phyloP scores from a whole-genome alignment of 2,797 vertebrate species.

The Channallabes apus region DNA sequence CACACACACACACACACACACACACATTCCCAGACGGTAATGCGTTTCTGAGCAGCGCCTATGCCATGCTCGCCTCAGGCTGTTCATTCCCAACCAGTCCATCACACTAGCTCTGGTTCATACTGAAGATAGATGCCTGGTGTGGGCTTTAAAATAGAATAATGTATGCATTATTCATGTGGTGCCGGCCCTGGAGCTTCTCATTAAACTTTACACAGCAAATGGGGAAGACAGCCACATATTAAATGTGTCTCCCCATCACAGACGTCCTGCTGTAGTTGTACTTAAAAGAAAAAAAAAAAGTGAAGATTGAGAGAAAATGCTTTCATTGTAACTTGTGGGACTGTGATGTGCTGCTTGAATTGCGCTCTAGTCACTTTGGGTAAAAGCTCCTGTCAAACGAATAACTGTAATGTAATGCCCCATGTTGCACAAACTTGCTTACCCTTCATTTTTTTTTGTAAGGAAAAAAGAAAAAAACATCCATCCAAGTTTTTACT shows the following conservation, averaged over 20 bases:
- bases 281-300: constrained; percentile 45
- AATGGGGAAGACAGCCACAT: constrained; percentile 61
- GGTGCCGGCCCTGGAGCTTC: constrained; percentile 59
- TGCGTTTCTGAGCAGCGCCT: constrained; percentile 50
- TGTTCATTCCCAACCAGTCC: constrained; percentile 61
- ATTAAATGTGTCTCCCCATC: constrained; percentile 60
- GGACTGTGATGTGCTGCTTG: constrained; percentile 24
- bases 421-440: constrained; percentile 10
- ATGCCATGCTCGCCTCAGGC: constrained; percentile 51
- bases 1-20: constrained; percentile 28
- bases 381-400: constrained; percentile 27
- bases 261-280: constrained; percentile 49
- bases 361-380: not conserved
- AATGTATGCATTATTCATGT: constrained; percentile 69
- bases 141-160: constrained; percentile 65
- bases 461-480: not conserved
- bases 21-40: constrained; percentile 41
- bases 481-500: not conserved
- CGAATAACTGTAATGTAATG: constrained; percentile 20
- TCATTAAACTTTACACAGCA: constrained; percentile 65
- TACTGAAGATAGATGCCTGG: constrained; percentile 62
- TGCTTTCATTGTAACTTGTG: constrained; percentile 41
- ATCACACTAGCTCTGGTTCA: constrained; percentile 59
- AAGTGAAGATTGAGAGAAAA: constrained; percentile 38
- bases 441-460: not conserved